These are phyloP conservation scores for Cisticola juncidis DNA, from an alignment of 2,113 vertebrate genomes.

Conservation along the genomic window DNA sequence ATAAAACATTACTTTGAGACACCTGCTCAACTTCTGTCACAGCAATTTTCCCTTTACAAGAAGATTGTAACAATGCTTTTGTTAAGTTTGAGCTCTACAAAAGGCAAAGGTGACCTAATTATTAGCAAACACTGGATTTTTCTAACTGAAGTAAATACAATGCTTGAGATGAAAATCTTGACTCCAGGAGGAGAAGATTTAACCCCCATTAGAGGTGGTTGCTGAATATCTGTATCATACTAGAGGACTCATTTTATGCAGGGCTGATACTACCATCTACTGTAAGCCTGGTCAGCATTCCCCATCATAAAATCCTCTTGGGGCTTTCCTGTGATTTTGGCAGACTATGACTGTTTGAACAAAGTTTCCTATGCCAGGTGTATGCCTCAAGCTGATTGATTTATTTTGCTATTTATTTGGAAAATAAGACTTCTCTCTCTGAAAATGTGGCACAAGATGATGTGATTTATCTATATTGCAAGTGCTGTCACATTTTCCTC, in stretches of 20 bases:
- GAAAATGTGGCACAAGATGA: not conserved
- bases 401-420: constrained; percentile 15
- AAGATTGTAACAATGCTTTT: not conserved
- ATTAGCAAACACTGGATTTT: constrained; percentile 3
- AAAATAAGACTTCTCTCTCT: not conserved
- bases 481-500: not conserved
- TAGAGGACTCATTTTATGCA: not conserved
- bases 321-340: constrained; percentile 21
- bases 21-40: not conserved
- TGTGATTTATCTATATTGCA: not conserved
- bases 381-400: constrained; percentile 39
- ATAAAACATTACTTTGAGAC: not conserved
- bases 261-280: not conserved
- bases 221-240: not conserved
- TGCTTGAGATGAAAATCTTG: not conserved
- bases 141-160: constrained; percentile 9
- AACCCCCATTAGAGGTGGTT: not conserved
- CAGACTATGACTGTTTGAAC: constrained; percentile 4
- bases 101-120: constrained; percentile 24
- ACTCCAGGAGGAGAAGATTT: not conserved
- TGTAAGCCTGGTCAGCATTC: constrained; percentile 9
- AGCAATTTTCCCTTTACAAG: not conserved
- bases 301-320: not conserved
- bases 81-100: not conserved
- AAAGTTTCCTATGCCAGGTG: constrained; percentile 31